phyloP scores from a whole-genome alignment of 2,797 vertebrate genomes.

The Myotis myotis region DNA sequence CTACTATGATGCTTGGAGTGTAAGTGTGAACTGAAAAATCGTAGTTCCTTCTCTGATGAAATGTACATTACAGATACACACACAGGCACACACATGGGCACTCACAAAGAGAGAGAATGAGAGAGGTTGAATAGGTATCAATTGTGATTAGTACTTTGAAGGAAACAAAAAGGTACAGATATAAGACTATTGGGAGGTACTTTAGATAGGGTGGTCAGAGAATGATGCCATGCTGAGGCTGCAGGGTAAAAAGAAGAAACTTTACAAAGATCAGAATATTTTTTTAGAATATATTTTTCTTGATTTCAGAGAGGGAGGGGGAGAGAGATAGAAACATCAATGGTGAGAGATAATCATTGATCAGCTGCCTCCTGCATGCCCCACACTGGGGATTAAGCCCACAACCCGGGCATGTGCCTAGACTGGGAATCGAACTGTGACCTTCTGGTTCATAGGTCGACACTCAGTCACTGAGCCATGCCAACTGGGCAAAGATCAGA shows the following conservation, averaged over 20 bases:
- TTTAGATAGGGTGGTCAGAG: background rate
- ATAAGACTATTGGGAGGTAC: background rate
- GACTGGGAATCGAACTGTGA: too few relatives aligned
- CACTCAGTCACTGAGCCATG: too few relatives aligned
- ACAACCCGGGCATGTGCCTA: too few relatives aligned
- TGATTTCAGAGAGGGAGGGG: too few relatives aligned
- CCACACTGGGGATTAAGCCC: too few relatives aligned
- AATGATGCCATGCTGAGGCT: background rate
- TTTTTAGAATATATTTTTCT: too few relatives aligned
- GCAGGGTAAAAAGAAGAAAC: background rate
- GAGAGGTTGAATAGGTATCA: background rate
- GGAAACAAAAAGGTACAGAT: background rate
- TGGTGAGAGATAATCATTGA: too few relatives aligned
- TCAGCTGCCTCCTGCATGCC: too few relatives aligned
- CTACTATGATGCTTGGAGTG: background rate
- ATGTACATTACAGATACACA: background rate
- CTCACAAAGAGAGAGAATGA: background rate
- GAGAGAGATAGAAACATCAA: too few relatives aligned
- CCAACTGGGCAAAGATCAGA: background rate
- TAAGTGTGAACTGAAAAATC: background rate
- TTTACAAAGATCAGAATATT: background rate
- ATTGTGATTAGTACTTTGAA: background rate
- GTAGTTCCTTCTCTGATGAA: background rate
- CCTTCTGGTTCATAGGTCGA: too few relatives aligned
- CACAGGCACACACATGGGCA: background rate